Evolutionary conservation across 2,113 vertebrate species (phyloP).

Genomic region (Maccullochella peelii): DNA sequence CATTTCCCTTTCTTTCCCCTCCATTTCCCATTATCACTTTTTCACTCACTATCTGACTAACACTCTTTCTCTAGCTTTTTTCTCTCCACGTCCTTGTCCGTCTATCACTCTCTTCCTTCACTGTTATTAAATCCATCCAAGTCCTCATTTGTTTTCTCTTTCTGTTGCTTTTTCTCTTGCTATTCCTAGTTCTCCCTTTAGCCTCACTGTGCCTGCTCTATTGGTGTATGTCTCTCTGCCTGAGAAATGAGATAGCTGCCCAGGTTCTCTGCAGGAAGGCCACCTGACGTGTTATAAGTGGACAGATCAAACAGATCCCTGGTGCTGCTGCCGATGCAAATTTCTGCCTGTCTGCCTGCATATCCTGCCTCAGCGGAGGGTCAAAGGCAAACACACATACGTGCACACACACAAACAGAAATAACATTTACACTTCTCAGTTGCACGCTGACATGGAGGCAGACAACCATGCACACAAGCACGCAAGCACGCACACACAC

Average conservation of each 20-base stretch:
- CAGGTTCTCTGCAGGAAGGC: slow-evolving; percentile 53
- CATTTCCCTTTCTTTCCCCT: slow-evolving; percentile 13
- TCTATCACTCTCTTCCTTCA: slow-evolving; percentile 7
- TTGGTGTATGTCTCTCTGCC: slow-evolving; percentile 8
- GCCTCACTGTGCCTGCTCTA: background rate
- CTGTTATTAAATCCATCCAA: slow-evolving; percentile 13
- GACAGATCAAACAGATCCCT: slow-evolving; percentile 70
- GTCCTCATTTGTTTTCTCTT: slow-evolving; percentile 13
- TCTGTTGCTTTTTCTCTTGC: background rate
- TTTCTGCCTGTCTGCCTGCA: slow-evolving; percentile 49
- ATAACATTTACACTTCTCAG: slow-evolving; percentile 59
- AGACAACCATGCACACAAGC: background rate
- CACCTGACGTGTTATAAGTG: slow-evolving; percentile 65
- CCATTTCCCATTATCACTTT: background rate
- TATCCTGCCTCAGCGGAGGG: slow-evolving; percentile 45
- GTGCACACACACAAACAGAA: slow-evolving; percentile 31
- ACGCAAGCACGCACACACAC: background rate
- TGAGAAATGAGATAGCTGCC: slow-evolving; percentile 39
- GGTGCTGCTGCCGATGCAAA: slow-evolving; percentile 61
- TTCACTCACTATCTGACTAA: background rate
- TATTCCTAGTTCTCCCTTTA: background rate
- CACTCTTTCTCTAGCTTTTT: background rate
- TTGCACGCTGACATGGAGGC: slow-evolving; percentile 14
- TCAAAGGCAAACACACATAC: slow-evolving; percentile 51
- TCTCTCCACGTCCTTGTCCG: background rate